These are phyloP conservation scores for Helobdella robusta DNA, from an alignment of 2,888 invertebrate genomes.

Conservation along the genomic window DNA sequence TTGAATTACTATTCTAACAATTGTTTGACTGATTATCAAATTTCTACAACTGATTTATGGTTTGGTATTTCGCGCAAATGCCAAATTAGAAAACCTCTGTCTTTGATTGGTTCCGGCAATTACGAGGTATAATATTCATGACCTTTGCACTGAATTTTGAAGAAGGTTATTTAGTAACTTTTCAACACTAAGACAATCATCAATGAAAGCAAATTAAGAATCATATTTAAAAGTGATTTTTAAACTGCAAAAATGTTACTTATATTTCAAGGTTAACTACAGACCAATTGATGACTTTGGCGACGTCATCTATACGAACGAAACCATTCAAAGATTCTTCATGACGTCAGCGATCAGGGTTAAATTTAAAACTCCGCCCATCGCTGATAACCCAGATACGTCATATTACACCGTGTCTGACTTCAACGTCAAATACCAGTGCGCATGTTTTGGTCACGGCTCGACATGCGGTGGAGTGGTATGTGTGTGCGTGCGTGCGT, in stretches of 20 bases:
- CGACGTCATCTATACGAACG: conserved; percentile 27
- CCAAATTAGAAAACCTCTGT: background rate
- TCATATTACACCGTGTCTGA: conserved; percentile 37
- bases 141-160: too few relatives aligned
- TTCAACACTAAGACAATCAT: background rate
- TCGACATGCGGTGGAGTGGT: conserved; percentile 35
- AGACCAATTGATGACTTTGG: conserved; percentile 31
- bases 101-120: background rate
- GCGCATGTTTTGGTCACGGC: conserved; percentile 37
- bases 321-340: conserved; percentile 27
- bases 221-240: background rate
- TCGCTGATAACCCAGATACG: conserved; percentile 26
- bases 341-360: conserved; percentile 34
- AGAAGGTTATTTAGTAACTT: too few relatives aligned
- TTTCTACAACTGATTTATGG: background rate
- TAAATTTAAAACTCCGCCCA: conserved; percentile 33
- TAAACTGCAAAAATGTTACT: background rate
- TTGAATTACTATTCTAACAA: conserved; percentile 21
- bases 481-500: too few relatives aligned
- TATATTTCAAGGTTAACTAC: conserved; percentile 32
- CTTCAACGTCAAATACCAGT: conserved; percentile 36
- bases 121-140: background rate
- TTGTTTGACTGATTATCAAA: conserved; percentile 3
- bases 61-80: background rate
- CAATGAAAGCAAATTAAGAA: background rate